Percentiles rank a stretch among this genome's conserved stretches.
Conservation (phyloP, 2,113 vertebrate species). For the Gulo gulo region DNA sequence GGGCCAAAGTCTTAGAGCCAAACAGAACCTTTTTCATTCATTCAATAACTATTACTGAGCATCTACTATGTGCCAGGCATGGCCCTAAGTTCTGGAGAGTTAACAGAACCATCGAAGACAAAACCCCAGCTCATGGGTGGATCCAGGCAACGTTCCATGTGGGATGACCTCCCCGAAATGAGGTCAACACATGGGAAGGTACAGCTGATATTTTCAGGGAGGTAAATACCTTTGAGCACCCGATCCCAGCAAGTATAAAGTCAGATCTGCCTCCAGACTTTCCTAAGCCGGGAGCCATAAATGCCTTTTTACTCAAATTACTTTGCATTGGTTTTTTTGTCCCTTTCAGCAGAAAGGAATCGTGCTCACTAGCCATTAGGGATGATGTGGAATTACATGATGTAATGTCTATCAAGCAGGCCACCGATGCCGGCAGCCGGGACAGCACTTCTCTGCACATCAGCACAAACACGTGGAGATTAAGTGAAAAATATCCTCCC, state of each 20-base stretch:
- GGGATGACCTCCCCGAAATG: background rate
- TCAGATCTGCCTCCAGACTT: background rate
- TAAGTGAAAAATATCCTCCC: conserved; percentile 11
- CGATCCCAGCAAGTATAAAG: background rate
- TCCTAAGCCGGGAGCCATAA: background rate
- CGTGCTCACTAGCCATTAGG: background rate
- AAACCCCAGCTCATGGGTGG: background rate
- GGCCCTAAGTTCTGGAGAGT: background rate
- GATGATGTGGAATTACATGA: background rate
- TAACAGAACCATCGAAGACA: background rate
- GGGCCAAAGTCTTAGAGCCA: background rate
- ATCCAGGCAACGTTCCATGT: background rate
- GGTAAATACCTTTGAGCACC: background rate
- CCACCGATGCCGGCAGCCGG: background rate
- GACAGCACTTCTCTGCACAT: background rate
- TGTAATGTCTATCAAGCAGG: background rate
- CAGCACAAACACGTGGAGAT: background rate
- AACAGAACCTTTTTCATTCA: background rate
- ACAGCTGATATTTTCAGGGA: background rate
- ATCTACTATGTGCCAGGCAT: background rate
- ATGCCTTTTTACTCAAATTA: background rate
- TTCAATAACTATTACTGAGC: background rate
- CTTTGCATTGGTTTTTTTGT: background rate
- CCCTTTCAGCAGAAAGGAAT: background rate
- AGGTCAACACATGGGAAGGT: background rate